These are phyloP conservation scores for Sardinella longiceps DNA, from an alignment of 2,797 vertebrate species.

Conservation along the genomic window DNA sequence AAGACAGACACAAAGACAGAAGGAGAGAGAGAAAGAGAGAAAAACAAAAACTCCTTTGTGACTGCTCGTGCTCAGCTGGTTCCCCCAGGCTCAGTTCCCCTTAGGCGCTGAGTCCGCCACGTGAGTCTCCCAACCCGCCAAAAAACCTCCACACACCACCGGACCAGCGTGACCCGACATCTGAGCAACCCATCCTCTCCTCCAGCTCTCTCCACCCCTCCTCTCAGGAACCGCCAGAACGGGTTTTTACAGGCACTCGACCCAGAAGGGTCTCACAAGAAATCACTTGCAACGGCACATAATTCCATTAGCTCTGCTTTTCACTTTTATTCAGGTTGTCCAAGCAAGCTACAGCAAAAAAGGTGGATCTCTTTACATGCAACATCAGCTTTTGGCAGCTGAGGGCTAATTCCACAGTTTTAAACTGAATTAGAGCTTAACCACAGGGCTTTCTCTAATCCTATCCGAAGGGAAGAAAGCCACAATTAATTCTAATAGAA, in stretches of 20 bases:
- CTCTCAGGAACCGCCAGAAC: neutral
- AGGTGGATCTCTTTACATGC: neutral
- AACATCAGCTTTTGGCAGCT: neutral
- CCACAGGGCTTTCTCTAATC: neutral
- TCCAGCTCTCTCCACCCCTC: neutral
- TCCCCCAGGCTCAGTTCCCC: neutral
- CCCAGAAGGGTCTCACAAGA: neutral
- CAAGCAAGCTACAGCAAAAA: neutral
- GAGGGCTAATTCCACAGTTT: neutral
- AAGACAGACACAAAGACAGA: neutral
- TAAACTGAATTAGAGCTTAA: neutral
- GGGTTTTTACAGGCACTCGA: neutral
- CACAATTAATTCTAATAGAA: neutral
- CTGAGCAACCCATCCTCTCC: neutral
- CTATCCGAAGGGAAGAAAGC: neutral
- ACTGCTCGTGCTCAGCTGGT: neutral
- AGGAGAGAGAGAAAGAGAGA: neutral
- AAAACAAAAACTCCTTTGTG: neutral
- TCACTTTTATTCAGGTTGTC: neutral
- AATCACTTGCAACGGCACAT: neutral
- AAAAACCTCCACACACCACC: constrained; percentile 6
- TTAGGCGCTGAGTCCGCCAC: neutral
- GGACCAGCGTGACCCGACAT: neutral
- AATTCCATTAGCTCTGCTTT: neutral
- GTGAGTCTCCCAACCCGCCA: neutral